phyloP scores from a whole-genome alignment of 2,113 vertebrate genomes.

The Tiliqua scincoides region DNA sequence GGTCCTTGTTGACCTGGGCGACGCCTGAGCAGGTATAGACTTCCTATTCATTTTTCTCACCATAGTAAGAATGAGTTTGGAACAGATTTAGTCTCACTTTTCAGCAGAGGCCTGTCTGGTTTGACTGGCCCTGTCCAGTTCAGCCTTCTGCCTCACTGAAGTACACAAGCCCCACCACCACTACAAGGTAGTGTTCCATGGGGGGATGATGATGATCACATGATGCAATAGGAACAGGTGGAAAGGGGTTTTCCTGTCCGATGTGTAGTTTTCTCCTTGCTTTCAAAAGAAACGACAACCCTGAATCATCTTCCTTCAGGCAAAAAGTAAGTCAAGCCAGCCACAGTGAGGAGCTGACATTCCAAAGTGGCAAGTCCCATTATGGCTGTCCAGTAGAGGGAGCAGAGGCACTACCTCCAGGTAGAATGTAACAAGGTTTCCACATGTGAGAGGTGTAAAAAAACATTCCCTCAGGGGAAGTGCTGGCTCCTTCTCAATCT shows the following conservation, averaged over 20 bases:
- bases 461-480: not conserved
- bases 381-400: slow-evolving; percentile 23
- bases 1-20: too few relatives aligned
- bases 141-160: too few relatives aligned
- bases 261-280: not conserved
- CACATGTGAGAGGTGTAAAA: not conserved
- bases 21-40: too few relatives aligned
- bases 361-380: not conserved
- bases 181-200: too few relatives aligned
- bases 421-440: not conserved
- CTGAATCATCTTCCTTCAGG: not conserved
- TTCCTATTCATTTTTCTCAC: too few relatives aligned
- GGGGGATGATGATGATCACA: too few relatives aligned
- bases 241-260: not conserved
- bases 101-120: too few relatives aligned
- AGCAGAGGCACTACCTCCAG: slow-evolving; percentile 21
- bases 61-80: too few relatives aligned
- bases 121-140: too few relatives aligned
- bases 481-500: not conserved
- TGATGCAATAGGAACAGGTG: too few relatives aligned
- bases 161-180: too few relatives aligned
- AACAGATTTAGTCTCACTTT: too few relatives aligned
- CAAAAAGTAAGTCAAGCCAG: not conserved
- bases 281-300: not conserved
- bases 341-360: not conserved